Base-by-base conservation (phyloP, 2,113 vertebrate genomes). In the Epinephelus fuscoguttatus region DNA sequence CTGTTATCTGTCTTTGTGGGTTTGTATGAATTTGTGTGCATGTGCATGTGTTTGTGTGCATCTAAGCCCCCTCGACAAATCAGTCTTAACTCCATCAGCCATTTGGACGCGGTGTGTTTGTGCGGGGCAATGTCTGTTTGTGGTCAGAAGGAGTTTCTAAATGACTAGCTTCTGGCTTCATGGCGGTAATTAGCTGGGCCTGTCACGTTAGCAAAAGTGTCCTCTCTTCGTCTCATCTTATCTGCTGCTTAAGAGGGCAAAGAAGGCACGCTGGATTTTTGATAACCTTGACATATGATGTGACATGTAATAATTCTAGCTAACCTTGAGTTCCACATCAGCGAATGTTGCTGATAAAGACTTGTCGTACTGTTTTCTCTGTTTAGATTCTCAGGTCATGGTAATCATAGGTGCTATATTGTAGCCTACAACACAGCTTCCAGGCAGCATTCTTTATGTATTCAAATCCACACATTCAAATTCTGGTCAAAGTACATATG, bases 1-100 rank as follows among this genome's bases (percentile, higher is more conserved):
- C 79, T 84, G 77, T 84, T 91, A 90, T 89, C 91, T 81, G 74
- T 75, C 70, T 79, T 79, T 67, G 85, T 67, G 64, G 23, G 73
- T 89, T 81, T 80, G 72, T 67, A 73, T 85, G 42, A 75, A 66
- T 64, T 62, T 70, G 59, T 67, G 45, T 80, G 55, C 55, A 9
- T 47, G 53, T 33, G 21, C 12, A 25, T 45, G 59, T 67, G 15
- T 25, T 49, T 15, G 49, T 15, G 40, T 9, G 21, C 27, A 21
- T 89, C 59, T 60, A 60, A 88, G 83, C 78, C 75, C 63, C 55
- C 60, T 76, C 18, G 17, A 85, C 64, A 78, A 79, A 91, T 87
- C 73, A 73, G 76, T 63, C 81, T 61, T 70, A 72, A 76, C 81
- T 37, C 70, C 5, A 8, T 82, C 75, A 62, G 78, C 80, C 19